Percentiles rank a stretch among this genome's conserved stretches.
phyloP scores from a whole-genome alignment of 2,888 invertebrate genomes.

The Xylota segnis region DNA sequence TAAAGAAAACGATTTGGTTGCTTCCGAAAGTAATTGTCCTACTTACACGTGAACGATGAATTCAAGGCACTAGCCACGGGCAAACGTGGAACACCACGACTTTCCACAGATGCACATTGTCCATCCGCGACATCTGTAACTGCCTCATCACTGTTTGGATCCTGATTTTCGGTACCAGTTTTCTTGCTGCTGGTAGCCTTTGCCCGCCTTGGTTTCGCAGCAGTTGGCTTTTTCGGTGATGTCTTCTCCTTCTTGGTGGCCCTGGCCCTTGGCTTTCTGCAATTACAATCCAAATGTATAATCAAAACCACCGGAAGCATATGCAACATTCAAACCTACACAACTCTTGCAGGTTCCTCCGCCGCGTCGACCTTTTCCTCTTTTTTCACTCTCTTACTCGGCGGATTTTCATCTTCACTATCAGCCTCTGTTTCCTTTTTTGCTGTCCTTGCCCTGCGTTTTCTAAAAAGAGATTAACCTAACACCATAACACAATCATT shows the following conservation, averaged over 20 bases:
- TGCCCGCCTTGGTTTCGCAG: slow-evolving; percentile 38
- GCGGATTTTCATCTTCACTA: slow-evolving; percentile 26
- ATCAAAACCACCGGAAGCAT: neutral
- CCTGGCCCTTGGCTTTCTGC: slow-evolving; percentile 45
- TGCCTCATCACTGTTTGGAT: slow-evolving; percentile 49
- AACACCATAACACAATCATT: neutral
- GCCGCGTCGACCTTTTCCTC: slow-evolving; percentile 6
- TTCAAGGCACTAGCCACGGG: slow-evolving; percentile 30
- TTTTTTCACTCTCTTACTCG: slow-evolving; percentile 39
- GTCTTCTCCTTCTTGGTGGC: slow-evolving; percentile 36
- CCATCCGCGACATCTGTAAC: slow-evolving; percentile 39
- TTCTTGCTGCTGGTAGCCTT: slow-evolving; percentile 15
- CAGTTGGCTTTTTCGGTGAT: slow-evolving; percentile 44
- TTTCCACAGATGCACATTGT: neutral
- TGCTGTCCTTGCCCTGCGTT: slow-evolving; percentile 40
- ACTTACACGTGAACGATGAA: slow-evolving; percentile 65
- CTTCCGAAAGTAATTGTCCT: neutral
- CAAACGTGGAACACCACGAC: neutral
- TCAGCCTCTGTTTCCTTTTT: neutral
- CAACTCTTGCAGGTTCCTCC: slow-evolving; percentile 26
- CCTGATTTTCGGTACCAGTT: slow-evolving; percentile 35
- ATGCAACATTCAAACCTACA: slow-evolving; percentile 17
- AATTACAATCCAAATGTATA: neutral
- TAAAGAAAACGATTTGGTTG: no score
- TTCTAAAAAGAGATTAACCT: slow-evolving; percentile 9